phyloP scores from a whole-genome alignment of 2,888 invertebrate genomes.

The Caenorhabditis panamensis region DNA sequence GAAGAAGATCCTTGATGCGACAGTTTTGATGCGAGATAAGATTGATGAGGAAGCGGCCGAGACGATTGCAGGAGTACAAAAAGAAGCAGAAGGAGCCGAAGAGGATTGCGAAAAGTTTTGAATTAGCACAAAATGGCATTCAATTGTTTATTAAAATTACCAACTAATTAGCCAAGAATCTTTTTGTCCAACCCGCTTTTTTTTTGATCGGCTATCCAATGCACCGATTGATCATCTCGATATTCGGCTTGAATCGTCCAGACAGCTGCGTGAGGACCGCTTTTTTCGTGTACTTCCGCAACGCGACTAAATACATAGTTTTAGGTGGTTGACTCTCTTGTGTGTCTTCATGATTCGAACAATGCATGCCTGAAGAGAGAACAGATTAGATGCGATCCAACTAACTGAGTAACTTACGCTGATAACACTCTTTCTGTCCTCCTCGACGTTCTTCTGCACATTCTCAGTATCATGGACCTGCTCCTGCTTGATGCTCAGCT shows the following conservation, averaged over 20 bases:
- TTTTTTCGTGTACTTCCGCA: slow-evolving; percentile 90
- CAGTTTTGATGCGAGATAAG: too few species aligned
- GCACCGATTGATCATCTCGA: slow-evolving; percentile 90
- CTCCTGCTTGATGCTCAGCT: slow-evolving; percentile 95
- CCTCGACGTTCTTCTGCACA: slow-evolving; percentile 98
- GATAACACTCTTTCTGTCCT: slow-evolving; percentile 96
- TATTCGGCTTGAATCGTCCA: slow-evolving; percentile 95
- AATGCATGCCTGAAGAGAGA: slow-evolving; percentile 83
- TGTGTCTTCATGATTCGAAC: slow-evolving; percentile 94
- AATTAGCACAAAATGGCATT: too few species aligned
- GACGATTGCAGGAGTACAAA: too few species aligned
- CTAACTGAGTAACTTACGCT: slow-evolving; percentile 85
- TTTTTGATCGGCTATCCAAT: slow-evolving; percentile 99
- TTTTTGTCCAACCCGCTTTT: slow-evolving; percentile 95
- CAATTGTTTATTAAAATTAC: too few species aligned
- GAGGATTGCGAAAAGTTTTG: too few species aligned
- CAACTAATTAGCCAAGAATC: too few species aligned
- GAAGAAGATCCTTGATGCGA: too few species aligned
- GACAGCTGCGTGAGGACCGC: slow-evolving; percentile 89
- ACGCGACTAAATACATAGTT: too few species aligned
- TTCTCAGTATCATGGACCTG: slow-evolving; percentile 96
- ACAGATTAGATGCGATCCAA: neutral
- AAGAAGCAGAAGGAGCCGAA: too few species aligned
- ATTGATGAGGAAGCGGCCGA: too few species aligned
- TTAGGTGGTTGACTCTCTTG: slow-evolving; percentile 92